These are phyloP conservation scores for Agrochola lychnidis DNA, from an alignment of 2,888 invertebrate genomes.

Conservation along the genomic window DNA sequence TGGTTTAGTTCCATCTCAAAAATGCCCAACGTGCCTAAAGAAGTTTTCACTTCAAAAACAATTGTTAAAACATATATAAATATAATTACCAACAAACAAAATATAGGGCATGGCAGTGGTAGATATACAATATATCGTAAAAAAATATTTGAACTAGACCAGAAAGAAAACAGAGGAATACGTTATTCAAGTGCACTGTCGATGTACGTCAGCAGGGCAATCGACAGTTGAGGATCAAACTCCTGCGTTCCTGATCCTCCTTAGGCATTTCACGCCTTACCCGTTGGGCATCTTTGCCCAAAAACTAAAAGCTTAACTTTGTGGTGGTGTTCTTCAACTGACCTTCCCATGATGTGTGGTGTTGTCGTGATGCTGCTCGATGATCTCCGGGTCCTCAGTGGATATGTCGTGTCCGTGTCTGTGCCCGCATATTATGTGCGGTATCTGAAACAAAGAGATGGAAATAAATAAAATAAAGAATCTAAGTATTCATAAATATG, in stretches of 20 bases:
- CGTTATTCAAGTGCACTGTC: not conserved
- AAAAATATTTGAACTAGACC: no score
- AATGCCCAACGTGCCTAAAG: no score
- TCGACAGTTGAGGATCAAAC: not conserved
- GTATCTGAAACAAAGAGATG: conserved; percentile 79
- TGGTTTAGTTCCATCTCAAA: no score
- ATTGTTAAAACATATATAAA: no score
- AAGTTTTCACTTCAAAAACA: no score
- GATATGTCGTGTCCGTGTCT: conserved; percentile 86
- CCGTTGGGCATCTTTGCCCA: not conserved
- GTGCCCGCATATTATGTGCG: conserved; percentile 75
- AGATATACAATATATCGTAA: not conserved
- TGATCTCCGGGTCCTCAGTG: conserved; percentile 83
- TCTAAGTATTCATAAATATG: not conserved
- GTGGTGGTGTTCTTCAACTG: conserved; percentile 16
- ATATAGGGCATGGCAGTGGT: no score
- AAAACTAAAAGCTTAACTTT: not conserved
- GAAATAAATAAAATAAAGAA: not conserved
- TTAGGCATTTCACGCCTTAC: not conserved
- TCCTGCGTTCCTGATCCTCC: not conserved
- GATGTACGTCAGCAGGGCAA: not conserved
- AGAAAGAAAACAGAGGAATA: not conserved
- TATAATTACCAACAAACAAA: no score
- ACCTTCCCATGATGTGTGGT: conserved; percentile 86
- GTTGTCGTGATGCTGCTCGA: conserved; percentile 79